Conservation (phyloP, 2,888 invertebrate genomes). For the Geophilus truncorum region DNA sequence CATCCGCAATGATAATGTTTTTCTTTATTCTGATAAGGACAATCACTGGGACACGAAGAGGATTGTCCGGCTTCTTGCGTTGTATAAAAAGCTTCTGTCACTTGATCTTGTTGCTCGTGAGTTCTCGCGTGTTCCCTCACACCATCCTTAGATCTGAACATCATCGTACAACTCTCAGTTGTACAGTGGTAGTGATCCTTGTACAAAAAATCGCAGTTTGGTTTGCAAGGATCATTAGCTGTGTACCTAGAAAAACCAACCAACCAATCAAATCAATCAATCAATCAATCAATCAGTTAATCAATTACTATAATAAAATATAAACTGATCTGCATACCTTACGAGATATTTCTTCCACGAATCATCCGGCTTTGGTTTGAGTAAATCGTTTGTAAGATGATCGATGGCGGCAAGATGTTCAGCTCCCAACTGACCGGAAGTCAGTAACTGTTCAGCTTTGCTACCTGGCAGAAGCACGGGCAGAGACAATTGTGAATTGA, state of each 20-base stretch:
- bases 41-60: constrained; percentile 59
- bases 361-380: constrained; percentile 51
- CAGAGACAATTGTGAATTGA: constrained; percentile 40
- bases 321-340: too few species aligned
- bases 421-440: not conserved
- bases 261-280: constrained; percentile 31
- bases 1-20: constrained; percentile 86
- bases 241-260: constrained; percentile 46
- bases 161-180: constrained; percentile 68
- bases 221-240: constrained; percentile 51
- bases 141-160: constrained; percentile 58
- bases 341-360: constrained; percentile 58
- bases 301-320: too few species aligned
- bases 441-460: constrained; percentile 30
- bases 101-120: constrained; percentile 81
- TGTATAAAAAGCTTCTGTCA: constrained; percentile 69
- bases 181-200: constrained; percentile 85
- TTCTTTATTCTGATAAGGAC: constrained; percentile 67
- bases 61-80: constrained; percentile 58
- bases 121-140: constrained; percentile 77
- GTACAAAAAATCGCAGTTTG: constrained; percentile 59
- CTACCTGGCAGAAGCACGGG: constrained; percentile 38
- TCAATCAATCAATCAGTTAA: not conserved
- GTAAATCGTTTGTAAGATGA: constrained; percentile 41
- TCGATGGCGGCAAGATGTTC: constrained; percentile 40